Evolutionary conservation across 2,888 invertebrate genomes (phyloP).

Genomic region (Nasonia oneida): DNA sequence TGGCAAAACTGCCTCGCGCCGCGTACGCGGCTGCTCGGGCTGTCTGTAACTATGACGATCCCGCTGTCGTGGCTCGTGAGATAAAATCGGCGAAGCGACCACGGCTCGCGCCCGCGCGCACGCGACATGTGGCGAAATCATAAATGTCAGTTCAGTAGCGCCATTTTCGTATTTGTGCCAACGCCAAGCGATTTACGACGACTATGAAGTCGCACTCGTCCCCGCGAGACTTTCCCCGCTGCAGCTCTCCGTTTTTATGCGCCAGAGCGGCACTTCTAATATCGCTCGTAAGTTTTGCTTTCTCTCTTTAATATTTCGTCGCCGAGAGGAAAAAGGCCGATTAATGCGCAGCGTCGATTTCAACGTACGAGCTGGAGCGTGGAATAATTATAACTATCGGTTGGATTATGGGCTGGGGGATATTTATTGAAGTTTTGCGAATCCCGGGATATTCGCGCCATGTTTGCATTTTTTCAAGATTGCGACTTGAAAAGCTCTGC

Average conservation of each 20-base stretch:
- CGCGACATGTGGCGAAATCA: slow-evolving; percentile 61
- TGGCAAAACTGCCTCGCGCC: neutral
- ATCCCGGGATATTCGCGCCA: too few species aligned
- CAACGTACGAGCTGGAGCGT: slow-evolving; percentile 20
- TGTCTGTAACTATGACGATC: slow-evolving; percentile 49
- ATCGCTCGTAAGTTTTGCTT: slow-evolving; percentile 35
- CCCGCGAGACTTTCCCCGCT: neutral
- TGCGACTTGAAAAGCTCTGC: too few species aligned
- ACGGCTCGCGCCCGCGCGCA: neutral
- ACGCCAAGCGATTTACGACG: slow-evolving; percentile 54
- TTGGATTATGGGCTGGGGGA: neutral
- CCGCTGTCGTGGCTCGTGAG: slow-evolving; percentile 36
- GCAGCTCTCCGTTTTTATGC: neutral
- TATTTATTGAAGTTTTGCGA: neutral
- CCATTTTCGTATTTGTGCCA: slow-evolving; percentile 58
- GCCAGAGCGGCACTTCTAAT: slow-evolving; percentile 20
- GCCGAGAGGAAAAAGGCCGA: neutral
- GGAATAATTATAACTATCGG: slow-evolving; percentile 16
- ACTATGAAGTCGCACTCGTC: slow-evolving; percentile 2
- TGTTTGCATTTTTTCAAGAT: too few species aligned
- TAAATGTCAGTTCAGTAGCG: slow-evolving; percentile 61
- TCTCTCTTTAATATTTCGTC: slow-evolving; percentile 24
- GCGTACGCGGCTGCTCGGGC: neutral
- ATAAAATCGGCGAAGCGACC: slow-evolving; percentile 42
- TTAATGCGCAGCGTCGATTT: neutral